Evolutionary conservation across 2,797 vertebrate species (phyloP), one percentile per base, ranked within the genome.

Genomic region (Alectoris magna): DNA sequence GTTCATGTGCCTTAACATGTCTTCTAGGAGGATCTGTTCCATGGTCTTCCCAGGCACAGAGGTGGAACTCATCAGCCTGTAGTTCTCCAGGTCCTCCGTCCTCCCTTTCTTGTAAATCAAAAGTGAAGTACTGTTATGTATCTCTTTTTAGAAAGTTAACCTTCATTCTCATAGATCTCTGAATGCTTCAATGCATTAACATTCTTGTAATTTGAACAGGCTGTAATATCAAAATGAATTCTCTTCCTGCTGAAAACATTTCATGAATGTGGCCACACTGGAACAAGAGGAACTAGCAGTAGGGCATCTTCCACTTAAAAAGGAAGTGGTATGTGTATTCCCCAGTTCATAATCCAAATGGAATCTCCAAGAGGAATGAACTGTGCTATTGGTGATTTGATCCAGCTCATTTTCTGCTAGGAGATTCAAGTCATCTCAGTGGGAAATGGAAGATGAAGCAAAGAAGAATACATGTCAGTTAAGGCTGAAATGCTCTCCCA

Each of bases 321-420:
- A 16, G 2, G 17, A 83, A 49, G 7, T 7, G 2, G 2, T 17
- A 14, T 83, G 59, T 70, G 9, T 19, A 34, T 60, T 83, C 21
- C 27, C 23, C 9, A 23, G 16, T 48, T 27, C 36, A 71, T 72
- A 72, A 73, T 16, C 13, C 44, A 55, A 53, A 76, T 3, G 41
- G 70, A 24, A 72, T 14, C 16, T 56, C 53, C 19, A 29, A 0
- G 1, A 7, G 2, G 5, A 23, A 6, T 48, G 6, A 6, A 11
- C 4, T 12, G 6, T 34, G 14, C 55, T 56, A 34, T 6, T 69
- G 27, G 8, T 36, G 18, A 60, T 90, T 55, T 69, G 66, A 68
- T 8, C 31, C 26, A 46, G 5, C 9, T 76, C n/a, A 23, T 13
- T 74, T 64, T 48, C 10, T 26, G 46, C 29, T 55, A 72, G 86